phyloP scores from a whole-genome alignment of 2,113 vertebrate genomes.

The Paraplagusia blochii region DNA sequence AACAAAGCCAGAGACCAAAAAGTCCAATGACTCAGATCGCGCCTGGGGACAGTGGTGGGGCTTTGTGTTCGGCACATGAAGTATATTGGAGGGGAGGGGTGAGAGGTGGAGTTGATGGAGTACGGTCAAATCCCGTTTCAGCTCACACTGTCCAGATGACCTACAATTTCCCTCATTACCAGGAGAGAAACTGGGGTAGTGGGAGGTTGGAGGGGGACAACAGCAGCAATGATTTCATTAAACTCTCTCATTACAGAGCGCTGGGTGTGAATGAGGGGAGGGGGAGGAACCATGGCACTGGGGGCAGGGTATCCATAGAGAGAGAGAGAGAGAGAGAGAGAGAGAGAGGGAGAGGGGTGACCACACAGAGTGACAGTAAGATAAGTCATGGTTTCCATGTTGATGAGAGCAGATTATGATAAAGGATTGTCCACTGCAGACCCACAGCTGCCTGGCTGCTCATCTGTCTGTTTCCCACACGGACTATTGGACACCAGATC shows the following conservation, averaged over 20 bases:
- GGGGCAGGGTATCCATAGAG: slow-evolving; percentile 18
- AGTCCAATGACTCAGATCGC: too few species aligned
- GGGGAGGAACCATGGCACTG: neutral
- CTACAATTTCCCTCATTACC: slow-evolving; percentile 50
- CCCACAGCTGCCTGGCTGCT: slow-evolving; percentile 60
- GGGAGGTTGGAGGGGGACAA: slow-evolving; percentile 43
- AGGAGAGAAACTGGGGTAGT: slow-evolving; percentile 28
- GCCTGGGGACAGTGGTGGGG: too few species aligned
- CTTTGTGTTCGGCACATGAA: too few species aligned
- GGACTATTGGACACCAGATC: slow-evolving; percentile 39
- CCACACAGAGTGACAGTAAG: neutral
- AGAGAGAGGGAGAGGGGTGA: neutral
- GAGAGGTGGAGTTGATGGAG: too few species aligned
- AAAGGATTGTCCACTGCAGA: slow-evolving; percentile 44
- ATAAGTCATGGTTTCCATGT: neutral
- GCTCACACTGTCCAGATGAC: slow-evolving; percentile 37
- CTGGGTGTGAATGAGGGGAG: slow-evolving; percentile 1
- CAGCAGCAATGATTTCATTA: slow-evolving; percentile 50
- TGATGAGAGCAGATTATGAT: slow-evolving; percentile 44
- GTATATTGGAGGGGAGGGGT: too few species aligned
- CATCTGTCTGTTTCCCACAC: slow-evolving; percentile 50
- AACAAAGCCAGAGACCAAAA: too few species aligned
- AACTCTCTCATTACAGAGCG: slow-evolving; percentile 41
- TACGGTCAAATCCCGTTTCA: slow-evolving; percentile 4
- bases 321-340: neutral